Base-by-base conservation (phyloP, 2,888 invertebrate genomes). In the Lottia gigantea region DNA sequence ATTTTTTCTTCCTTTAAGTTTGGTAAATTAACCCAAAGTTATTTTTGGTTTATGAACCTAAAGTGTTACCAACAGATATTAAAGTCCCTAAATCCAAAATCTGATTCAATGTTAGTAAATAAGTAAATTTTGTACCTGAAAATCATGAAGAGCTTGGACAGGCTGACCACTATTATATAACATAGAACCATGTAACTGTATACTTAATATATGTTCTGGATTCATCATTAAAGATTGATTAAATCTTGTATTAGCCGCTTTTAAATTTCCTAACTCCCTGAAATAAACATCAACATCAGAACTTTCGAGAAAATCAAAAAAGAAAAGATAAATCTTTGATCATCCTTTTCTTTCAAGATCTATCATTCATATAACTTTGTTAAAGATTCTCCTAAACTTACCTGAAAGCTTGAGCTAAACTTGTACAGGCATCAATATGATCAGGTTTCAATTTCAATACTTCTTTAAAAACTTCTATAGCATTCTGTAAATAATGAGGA, bases 391-490 rank as follows among this genome's bases (percentile, higher is more conserved):
- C 7, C 31, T 40, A 40, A 40, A 68, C 72, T 77, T 72, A 85
- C 85, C 80, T 83, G 73, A 83, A 85, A 55, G 82, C 83, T 73
- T 85, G 85, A 46, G 79, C 83, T 63, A 85, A 72, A 74, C 85
- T 83, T 8, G 81, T 80, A 65, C 82, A 80, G 12, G 84, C 83
- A 74, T 84, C 84, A 46, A 82, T 70, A 74, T 83, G 80, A 68
- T 82, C 79, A 69, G 83, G 82, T 63, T 83, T 79, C 47, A 78
- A 71, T 62, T 83, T 82, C 45, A 85, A 74, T 19, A 83, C 81
- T 71, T 85, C 84, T 76, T 84, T 85, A 71, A 84, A 85, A 0
- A 83, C 84, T 74, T 82, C 84, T 62, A 85, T 82, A 3, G 85
- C 83, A 81, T 84, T 83, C 82, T 84, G 77, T 55, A 81, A 77